Evolutionary conservation across 2,797 vertebrate species (phyloP).

Genomic region (Coilia nasus): DNA sequence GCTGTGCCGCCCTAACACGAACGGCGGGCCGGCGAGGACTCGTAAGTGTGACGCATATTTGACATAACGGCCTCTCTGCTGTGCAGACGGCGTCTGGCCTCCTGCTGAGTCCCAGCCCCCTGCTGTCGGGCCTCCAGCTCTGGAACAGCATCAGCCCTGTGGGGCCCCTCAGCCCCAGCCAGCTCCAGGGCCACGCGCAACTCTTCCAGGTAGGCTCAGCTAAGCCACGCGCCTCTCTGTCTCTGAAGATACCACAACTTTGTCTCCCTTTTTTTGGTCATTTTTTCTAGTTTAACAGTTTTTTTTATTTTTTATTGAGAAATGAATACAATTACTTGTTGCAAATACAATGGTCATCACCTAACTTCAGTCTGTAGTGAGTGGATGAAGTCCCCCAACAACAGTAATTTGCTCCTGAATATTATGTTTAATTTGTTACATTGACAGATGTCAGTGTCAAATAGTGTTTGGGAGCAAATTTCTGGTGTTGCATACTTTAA

Average conservation of each 20-base stretch:
- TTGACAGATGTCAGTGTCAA: no score
- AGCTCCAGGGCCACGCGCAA: constrained; percentile 90
- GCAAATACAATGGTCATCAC: no score
- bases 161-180: constrained; percentile 90
- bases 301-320: neutral
- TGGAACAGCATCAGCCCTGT: constrained; percentile 96
- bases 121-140: constrained; percentile 93
- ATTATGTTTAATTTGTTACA: no score
- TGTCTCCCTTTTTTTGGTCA: neutral
- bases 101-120: constrained; percentile 90
- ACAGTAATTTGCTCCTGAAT: no score
- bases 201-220: constrained; percentile 86
- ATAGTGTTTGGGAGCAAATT: no score
- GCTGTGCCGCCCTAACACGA: neutral
- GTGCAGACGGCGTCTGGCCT: constrained; percentile 88
- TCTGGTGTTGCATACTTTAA: no score
- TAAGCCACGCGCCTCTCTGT: neutral
- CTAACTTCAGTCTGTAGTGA: no score
- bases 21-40: neutral
- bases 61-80: constrained; percentile 31
- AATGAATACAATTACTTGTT: no score
- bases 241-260: neutral
- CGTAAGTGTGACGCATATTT: neutral
- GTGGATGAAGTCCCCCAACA: no score
- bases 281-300: no score